Evolutionary conservation across 2,888 invertebrate species (phyloP).

Genomic region (Incurvaria masculella): DNA sequence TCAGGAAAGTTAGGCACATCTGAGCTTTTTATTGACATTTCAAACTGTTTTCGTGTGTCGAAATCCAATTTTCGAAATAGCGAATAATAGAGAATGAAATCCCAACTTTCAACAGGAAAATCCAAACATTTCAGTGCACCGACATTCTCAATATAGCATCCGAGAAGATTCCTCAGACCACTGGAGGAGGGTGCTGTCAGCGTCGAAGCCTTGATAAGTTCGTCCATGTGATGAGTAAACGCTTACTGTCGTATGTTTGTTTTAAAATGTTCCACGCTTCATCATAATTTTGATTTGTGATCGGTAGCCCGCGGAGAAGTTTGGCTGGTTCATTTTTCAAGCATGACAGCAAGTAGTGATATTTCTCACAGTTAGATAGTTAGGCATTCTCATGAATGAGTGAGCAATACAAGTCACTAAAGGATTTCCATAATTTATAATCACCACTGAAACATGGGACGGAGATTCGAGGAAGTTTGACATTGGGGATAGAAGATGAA

Average conservation of each 20-base stretch:
- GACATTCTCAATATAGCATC: neutral
- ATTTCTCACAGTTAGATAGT: neutral
- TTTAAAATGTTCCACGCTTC: neutral
- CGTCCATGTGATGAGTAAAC: neutral
- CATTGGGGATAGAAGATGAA: neutral
- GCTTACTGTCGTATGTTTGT: neutral
- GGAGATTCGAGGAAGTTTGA: neutral
- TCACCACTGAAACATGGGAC: neutral
- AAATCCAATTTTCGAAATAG: neutral
- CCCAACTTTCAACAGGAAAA: neutral
- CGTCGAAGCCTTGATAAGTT: neutral
- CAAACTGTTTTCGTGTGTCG: neutral
- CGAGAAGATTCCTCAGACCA: neutral
- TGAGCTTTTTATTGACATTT: neutral
- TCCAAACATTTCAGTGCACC: neutral
- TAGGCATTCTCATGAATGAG: neutral
- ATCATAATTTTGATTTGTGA: neutral
- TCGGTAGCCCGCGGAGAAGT: neutral
- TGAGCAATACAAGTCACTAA: neutral
- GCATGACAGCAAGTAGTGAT: neutral
- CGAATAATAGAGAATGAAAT: neutral
- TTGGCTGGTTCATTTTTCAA: neutral
- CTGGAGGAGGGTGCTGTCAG: neutral
- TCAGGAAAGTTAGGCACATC: neutral
- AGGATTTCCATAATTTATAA: neutral